Evolutionary conservation across 2,888 invertebrate genomes (phyloP), one percentile per base, ranked within the genome.

Genomic region (Metallyticus violacea): DNA sequence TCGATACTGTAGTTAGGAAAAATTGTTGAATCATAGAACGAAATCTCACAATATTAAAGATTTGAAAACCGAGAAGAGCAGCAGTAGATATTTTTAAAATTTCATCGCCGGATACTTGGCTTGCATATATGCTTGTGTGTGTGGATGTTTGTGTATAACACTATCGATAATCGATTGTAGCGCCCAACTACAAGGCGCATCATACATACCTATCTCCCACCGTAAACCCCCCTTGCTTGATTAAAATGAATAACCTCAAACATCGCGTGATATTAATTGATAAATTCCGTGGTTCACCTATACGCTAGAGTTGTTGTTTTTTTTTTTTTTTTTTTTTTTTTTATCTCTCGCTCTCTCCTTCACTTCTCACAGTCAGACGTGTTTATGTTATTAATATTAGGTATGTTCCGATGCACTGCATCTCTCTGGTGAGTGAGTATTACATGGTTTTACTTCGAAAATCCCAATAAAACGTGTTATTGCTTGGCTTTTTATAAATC

Each of bases 201-300:
- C 83, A 77, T 77, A 77, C 83, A 77, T 83, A 77, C 83, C 83
- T 62, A 62, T 62, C 40, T 83, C 83, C 26, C 76, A 15, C 82
- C 82, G 81, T 81, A 81, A 29, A 25, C 30, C 81, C 82, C 81
- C 76, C 62, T 62, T 83, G 83, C 77, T 83, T 83, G 83, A 83
- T 83, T 77, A 83, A 83, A 83, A 83, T 83, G 83, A 83, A 83
- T 83, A 83, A 83, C 83, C 83, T 77, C 83, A 83, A 83, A 83
- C 83, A 83, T 76, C 28, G 77, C 27, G 77, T 62, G 77, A 83
- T 83, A 83, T 83, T 83, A 83, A 83, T 83, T 83, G 83, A 83
- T 83, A 83, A 83, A 83, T 83, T 83, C 83, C 83, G 77, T 83
- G 83, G 83, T 77, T 83, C 77, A 77, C 27, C 77, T 77, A 83